phyloP scores from a whole-genome alignment of 2,888 invertebrate species.

The Mamestra brassicae region DNA sequence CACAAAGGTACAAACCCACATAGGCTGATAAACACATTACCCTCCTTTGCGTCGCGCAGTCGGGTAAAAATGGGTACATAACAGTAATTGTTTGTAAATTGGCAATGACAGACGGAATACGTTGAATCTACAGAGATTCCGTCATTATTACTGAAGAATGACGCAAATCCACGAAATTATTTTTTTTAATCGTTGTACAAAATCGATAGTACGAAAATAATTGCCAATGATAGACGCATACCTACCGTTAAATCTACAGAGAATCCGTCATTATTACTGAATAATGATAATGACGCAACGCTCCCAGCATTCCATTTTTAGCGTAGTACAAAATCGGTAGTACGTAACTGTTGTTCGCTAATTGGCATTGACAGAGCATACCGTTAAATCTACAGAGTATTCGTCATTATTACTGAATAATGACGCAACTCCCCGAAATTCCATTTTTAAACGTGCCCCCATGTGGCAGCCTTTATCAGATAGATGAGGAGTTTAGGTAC shows the following conservation, averaged over 20 bases:
- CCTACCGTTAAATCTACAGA: conserved; percentile 1
- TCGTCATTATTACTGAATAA: conserved; percentile 2
- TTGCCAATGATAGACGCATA: background rate
- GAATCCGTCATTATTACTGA: background rate
- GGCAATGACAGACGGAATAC: background rate
- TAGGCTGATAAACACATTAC: no score
- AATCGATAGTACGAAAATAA: background rate
- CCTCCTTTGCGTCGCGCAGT: no score
- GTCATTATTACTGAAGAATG: no score
- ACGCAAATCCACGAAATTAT: no score
- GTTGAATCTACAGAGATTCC: no score
- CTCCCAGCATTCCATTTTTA: conserved; percentile 21
- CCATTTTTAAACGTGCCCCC: conserved; percentile 17
- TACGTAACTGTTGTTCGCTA: conserved; percentile 5
- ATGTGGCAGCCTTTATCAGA: conserved; percentile 26
- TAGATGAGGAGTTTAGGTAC: conserved; percentile 32
- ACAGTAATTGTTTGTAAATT: no score
- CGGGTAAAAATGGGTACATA: no score
- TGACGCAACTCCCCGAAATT: conserved; percentile 27
- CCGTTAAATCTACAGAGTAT: conserved; percentile 3
- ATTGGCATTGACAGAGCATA: background rate
- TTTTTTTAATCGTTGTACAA: no score
- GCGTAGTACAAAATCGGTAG: background rate
- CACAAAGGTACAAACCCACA: no score
- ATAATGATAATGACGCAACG: conserved; percentile 28